Percentiles rank a stretch among this genome's conserved stretches.
Evolutionary conservation across 2,888 invertebrate species (phyloP).

Genomic region (Erebia palarica): DNA sequence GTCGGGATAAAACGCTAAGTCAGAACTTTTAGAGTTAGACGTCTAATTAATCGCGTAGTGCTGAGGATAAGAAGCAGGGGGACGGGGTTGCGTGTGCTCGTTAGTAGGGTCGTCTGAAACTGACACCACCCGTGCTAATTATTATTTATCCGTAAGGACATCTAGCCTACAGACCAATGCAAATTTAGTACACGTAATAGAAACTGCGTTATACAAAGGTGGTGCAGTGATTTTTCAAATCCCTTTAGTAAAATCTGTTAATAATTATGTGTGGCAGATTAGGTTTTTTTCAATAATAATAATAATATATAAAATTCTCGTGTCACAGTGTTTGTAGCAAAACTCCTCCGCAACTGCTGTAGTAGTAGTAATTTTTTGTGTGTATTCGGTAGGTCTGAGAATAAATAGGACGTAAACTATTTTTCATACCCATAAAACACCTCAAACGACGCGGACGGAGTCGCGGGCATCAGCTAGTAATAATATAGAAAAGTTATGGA

Average conservation of each 20-base stretch:
- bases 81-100: conserved; percentile 60
- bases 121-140: conserved; percentile 76
- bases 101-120: conserved; percentile 73
- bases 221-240: background rate
- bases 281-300: no score
- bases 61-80: conserved; percentile 47
- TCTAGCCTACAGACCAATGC: conserved; percentile 45
- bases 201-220: background rate
- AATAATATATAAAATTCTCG: no score
- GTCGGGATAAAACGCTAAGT: conserved; percentile 39
- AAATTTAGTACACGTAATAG: conserved; percentile 30
- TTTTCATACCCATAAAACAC: no score
- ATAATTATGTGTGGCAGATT: background rate
- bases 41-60: conserved; percentile 60
- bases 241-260: background rate
- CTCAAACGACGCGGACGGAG: no score
- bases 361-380: no score
- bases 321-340: no score
- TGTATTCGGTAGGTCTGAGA: no score
- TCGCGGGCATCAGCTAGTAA: no score
- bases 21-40: conserved; percentile 49
- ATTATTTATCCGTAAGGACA: conserved; percentile 73
- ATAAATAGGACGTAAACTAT: no score
- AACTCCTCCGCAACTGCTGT: no score
- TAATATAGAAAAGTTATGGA: no score